Conservation (phyloP, 1,140 invertebrate genomes). For the Bicyclus anynana region DNA sequence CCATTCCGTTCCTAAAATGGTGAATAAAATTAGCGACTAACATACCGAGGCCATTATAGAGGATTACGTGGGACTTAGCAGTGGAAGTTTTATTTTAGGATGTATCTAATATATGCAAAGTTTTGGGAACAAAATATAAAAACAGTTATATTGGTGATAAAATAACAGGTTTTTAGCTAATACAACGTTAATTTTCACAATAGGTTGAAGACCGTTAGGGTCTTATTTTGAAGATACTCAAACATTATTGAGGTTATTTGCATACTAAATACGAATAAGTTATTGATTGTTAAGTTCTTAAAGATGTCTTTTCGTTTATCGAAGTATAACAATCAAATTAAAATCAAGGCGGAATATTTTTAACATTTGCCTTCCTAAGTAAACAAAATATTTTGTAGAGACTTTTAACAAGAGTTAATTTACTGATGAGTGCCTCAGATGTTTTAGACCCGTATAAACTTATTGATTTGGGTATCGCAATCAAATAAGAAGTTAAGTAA, state of each 20-base stretch:
- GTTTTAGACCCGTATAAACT: background rate
- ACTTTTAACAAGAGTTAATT: too few species aligned
- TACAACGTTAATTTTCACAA: slow-evolving; percentile 36
- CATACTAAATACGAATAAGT: background rate
- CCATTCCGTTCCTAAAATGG: background rate
- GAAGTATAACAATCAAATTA: background rate
- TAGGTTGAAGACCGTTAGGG: slow-evolving; percentile 42
- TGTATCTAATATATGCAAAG: slow-evolving; percentile 31
- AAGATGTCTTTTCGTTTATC: background rate
- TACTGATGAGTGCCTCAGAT: background rate
- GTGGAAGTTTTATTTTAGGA: slow-evolving; percentile 16
- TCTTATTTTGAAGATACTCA: slow-evolving; percentile 11
- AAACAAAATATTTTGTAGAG: too few species aligned
- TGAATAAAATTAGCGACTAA: background rate
- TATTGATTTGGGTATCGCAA: background rate
- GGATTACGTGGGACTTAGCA: background rate
- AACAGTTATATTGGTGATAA: slow-evolving; percentile 46
- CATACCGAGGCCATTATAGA: background rate
- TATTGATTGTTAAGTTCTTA: background rate
- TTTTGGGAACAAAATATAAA: slow-evolving; percentile 28
- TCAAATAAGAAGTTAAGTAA: background rate
- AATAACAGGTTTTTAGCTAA: slow-evolving; percentile 38
- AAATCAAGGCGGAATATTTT: background rate
- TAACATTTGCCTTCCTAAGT: background rate
- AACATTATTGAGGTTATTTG: slow-evolving; percentile 1